Conservation (phyloP, 2,888 invertebrate species). For the Lochmaea crataegi region DNA sequence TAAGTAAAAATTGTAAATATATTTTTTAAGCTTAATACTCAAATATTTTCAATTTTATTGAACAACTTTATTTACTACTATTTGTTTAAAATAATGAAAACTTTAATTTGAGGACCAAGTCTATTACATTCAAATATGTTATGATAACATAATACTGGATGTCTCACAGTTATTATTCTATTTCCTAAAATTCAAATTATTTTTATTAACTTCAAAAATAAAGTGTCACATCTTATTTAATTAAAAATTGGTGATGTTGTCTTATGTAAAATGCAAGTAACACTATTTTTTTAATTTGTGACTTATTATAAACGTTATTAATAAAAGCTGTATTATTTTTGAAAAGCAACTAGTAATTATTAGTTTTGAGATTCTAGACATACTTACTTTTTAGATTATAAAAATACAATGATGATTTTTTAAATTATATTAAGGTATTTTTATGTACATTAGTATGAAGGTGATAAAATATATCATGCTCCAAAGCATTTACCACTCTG, state of each 20-base stretch:
- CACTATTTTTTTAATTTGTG: not conserved
- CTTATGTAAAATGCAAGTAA: not conserved
- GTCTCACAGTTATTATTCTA: constrained; percentile 13
- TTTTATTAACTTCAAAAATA: not conserved
- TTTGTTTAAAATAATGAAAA: not conserved
- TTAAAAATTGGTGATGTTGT: constrained; percentile 7
- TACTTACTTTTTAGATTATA: not conserved
- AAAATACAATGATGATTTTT: not conserved
- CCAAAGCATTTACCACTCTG: not conserved
- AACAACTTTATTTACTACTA: not conserved
- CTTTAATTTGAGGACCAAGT: not conserved
- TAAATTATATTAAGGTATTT: not conserved
- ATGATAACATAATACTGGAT: constrained; percentile 11
- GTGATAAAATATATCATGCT: constrained; percentile 7
- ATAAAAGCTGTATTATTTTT: not conserved
- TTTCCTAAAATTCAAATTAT: not conserved
- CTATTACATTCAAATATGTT: not conserved
- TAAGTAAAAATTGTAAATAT: constrained; percentile 2
- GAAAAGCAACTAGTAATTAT: not conserved
- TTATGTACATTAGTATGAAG: not conserved
- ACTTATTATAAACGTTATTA: not conserved
- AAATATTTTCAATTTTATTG: not conserved
- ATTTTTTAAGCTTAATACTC: constrained; percentile 1
- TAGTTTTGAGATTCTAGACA: not conserved
- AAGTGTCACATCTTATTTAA: not conserved